Conservation (phyloP, 1,140 invertebrate species). For the Tetramorium simillimum region DNA sequence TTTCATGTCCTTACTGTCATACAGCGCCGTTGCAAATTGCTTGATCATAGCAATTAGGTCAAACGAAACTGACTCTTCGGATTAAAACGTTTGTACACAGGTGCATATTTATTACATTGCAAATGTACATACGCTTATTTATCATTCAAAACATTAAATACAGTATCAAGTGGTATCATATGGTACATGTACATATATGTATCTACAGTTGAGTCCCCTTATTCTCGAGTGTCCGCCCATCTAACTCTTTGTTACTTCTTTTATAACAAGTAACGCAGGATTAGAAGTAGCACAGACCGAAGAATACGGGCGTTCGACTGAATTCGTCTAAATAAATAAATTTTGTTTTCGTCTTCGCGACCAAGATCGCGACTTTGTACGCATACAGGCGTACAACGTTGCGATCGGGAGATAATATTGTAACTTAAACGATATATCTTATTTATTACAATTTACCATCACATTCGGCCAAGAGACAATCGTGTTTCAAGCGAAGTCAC, state of each 20-base stretch:
- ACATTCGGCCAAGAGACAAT: not conserved
- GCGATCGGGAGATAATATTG: not conserved
- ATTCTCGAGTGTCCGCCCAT: not conserved
- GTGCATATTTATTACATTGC: conserved; percentile 74
- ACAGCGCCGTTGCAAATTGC: not conserved
- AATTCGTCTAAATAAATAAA: conserved; percentile 41
- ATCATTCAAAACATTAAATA: conserved; percentile 78
- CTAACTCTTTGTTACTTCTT: not conserved
- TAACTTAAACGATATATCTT: not conserved
- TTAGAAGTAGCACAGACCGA: not conserved
- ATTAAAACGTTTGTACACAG: conserved; percentile 70
- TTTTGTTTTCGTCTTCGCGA: not conserved
- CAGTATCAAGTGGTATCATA: conserved; percentile 60
- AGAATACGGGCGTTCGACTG: conserved; percentile 4
- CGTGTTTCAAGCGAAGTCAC: not conserved
- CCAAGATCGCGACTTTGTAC: conserved; percentile 1
- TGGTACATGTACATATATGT: conserved; percentile 25
- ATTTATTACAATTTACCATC: conserved; percentile 5
- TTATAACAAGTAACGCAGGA: not conserved
- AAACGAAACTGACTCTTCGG: conserved; percentile 30
- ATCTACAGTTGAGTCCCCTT: conserved; percentile 15
- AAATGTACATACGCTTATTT: conserved; percentile 78
- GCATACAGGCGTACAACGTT: not conserved
- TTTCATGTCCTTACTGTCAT: not conserved
- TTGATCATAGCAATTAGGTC: conserved; percentile 6